Evolutionary conservation across 2,113 vertebrate genomes (phyloP), one percentile per base, ranked within the genome.

Genomic region (Leucopternis melanops): DNA sequence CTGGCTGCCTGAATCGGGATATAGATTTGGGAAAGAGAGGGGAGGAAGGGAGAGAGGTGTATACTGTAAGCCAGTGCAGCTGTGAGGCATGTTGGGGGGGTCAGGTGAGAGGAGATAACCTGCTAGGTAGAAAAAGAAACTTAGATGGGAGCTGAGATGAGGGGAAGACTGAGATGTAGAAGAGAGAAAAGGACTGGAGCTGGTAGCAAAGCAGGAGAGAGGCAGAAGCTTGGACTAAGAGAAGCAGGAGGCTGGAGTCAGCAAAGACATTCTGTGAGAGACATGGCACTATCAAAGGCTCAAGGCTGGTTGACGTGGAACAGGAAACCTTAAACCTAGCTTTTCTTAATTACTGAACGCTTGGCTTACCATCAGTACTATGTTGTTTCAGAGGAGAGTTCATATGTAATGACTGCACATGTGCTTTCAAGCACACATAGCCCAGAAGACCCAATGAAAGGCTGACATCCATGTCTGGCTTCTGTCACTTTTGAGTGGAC

Each of bases 401-500:
- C 58, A 49, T 10, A 3, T 1, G 2, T 22, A 50, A 29, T 26
- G 15, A 42, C 32, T 62, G 42, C 42, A 38, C 11, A 5, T 0
- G 1, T 52, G 25, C 10, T 71, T 77, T 75, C 70, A 86, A 77
- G 57, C 11, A n/a, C 13, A 57, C 19, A 2, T 34, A 25, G 20
- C 16, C 58, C 49, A 18, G 23, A 47, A 88, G 62, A 45, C 26
- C 38, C 14, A 10, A 34, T 32, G 15, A 57, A 81, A 27, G 52
- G 11, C n/a, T 69, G 34, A 45, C 12, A n/a, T 36, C 34, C 11
- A 10, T 9, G 3, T 44, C 29, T 61, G 29, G 7, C 8, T 61
- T n/a, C 14, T 25, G 20, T 55, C 40, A 22, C 18, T 22, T 79
- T 20, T 70, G 73, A 84, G 9, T n/a, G 31, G 23, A 27, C 22